Evolutionary conservation across 2,797 vertebrate genomes (phyloP), one percentile per base, ranked within the genome.

Genomic region (Cirrhinus molitorella): DNA sequence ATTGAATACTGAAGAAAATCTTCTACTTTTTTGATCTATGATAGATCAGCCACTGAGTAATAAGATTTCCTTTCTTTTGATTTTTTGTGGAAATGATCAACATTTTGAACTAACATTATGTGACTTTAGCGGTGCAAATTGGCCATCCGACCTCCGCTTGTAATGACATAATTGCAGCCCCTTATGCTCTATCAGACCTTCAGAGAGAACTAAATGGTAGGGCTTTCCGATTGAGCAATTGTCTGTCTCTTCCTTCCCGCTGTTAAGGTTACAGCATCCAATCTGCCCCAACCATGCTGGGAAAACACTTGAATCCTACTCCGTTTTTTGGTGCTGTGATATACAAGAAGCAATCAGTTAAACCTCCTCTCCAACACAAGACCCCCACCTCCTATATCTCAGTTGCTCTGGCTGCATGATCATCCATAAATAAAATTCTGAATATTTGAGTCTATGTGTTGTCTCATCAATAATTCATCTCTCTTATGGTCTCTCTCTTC

Each of bases 381-480:
- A 70, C 40, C 21, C 5, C 66, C 28, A 17, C 45, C 61, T 14
- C 34, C 51, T 75, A 23, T 14, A 40, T 75, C 34, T 43, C 34
- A 43, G 53, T 23, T 47, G 82, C 81, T 75, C 47, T 79, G 72
- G 75, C 82, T 81, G 83, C 84, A 90, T 73, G 83, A 87, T 84
- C 59, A 17, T 61, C 59, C 59, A 28, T 61, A 16, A 61, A 61
- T 61, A 61, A 8, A 28, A 61, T 61, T 61, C 57, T 61, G 57
- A 92, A 90, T 92, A 89, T 90, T 90, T 91, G 57, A 92, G 78
- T 59, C 53, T 66, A 71, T 63, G 75, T 70, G 10, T 91, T 89
- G 86, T 91, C 90, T 79, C 87, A 87, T 92, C 91, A 93, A 92
- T 94, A 92, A 93, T 92, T 74, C 85, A 90, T 84, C 66, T 89